These are phyloP conservation scores for Drosophila emarginata DNA, from an alignment of 2,888 invertebrate genomes.

Conservation along the genomic window DNA sequence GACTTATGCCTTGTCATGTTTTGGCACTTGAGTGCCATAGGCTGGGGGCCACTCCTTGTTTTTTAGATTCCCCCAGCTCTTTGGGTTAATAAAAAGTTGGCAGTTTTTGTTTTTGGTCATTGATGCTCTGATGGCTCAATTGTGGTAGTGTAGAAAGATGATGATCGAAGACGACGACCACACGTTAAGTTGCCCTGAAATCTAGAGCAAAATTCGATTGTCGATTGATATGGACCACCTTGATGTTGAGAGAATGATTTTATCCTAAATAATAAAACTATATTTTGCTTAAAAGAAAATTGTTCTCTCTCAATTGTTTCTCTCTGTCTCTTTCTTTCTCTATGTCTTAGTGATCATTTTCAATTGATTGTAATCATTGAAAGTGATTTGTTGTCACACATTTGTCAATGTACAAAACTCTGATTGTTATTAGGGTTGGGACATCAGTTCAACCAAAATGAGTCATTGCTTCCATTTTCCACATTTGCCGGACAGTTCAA, in stretches of 20 bases:
- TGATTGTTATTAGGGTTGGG: conserved; percentile 27
- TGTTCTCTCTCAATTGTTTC: background rate
- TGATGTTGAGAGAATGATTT: background rate
- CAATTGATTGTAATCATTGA: conserved; percentile 44
- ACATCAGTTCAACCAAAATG: conserved; percentile 15
- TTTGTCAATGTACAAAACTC: conserved; percentile 71
- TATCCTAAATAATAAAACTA: background rate
- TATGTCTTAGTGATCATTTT: background rate
- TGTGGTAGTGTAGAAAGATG: conserved; percentile 26
- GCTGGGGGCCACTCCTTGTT: conserved; percentile 58
- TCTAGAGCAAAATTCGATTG: conserved; percentile 58
- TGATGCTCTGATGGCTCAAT: conserved; percentile 72
- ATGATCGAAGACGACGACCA: conserved; percentile 47
- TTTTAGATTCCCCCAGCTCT: conserved; percentile 27
- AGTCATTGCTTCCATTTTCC: conserved; percentile 20
- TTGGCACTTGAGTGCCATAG: conserved; percentile 72
- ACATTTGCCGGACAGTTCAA: conserved; percentile 47
- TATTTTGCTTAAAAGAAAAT: no score
- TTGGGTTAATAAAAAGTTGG: conserved; percentile 74
- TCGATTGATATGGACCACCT: background rate
- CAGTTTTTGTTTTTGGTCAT: conserved; percentile 49
- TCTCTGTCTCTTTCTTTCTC: background rate
- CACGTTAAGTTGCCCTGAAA: conserved; percentile 65
- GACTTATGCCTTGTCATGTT: conserved; percentile 69
- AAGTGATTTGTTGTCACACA: conserved; percentile 73